Evolutionary conservation across 2,113 vertebrate species (phyloP), one percentile per base, ranked within the genome.

Genomic region (Atlantisia rogersi): DNA sequence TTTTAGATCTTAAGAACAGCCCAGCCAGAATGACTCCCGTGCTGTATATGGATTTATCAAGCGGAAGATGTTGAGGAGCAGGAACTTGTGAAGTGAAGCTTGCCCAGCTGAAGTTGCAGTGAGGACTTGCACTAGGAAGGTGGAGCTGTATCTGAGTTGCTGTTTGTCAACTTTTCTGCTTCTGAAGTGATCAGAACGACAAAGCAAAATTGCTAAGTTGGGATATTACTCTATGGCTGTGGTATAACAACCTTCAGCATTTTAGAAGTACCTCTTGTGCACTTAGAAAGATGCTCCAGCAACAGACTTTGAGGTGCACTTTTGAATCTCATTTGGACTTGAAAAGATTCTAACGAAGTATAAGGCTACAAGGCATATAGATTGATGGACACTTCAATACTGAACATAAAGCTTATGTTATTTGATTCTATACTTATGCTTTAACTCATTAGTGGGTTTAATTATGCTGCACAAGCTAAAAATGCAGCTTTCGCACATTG

Each of bases 401-500:
- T 32, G 25, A 69, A 7, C 78, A 60, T 69, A 29, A 92, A 65
- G 24, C 62, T 29, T 22, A 3, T 52, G 29, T 58, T 60, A 78
- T 53, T 35, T 78, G 80, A 46, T 59, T 89, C 40, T 81, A 0
- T 48, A 74, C 42, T 75, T 73, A 50, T 18, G 15, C 71, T 96
- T 95, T 92, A 86, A 92, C 62, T 91, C 37, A 50, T 64, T 60
- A 59, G 25, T 32, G 18, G 10, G n/a, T 89, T 86, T 92, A 94
- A 76, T 95, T 93, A 73, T 37, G 46, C 68, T 78, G 60, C 42
- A 78, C 17, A 77, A 76, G 42, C 32, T 86, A 58, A 74, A 92
- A 86, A n/a, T 53, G 12, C 26, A 63, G 40, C 24, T 88, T 74
- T 88, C 46, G 76, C 22, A 17, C 58, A 29, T 79, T 92, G 68